Base-by-base conservation (phyloP, 2,797 vertebrate species). In the Phataginus tricuspis region DNA sequence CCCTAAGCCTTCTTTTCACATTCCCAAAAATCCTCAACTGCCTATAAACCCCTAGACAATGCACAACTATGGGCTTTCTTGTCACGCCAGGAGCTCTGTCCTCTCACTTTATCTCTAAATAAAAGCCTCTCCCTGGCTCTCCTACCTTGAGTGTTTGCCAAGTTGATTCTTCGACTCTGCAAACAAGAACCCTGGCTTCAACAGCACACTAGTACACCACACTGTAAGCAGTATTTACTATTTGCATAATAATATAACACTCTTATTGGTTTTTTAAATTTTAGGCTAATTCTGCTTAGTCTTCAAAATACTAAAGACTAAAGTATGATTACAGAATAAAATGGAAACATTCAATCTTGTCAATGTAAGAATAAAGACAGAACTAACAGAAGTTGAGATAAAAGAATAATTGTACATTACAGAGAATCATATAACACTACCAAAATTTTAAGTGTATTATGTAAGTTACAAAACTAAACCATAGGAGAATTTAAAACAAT, bases 321-420 rank as follows among this genome's bases (percentile, higher is more conserved):
- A 57, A 85, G 83, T 74, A 75, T 64, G n/a, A 15, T 71, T 66
- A 94, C n/a, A 93, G 49, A 94, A 89, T 59, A 92, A 95, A 77
- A 89, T 27, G 37, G 64, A 91, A 66, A 49, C 49, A 66, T 39
- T 63, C 51, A 93, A 29, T 13, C 5, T 49, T 77, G 10, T 68
- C 86, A 68, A 57, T 57, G 12, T 79, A 90, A 79, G 21, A 86
- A 86, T 37, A 61, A 96, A 87, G 37, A 23, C 12, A 75, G 16
- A 66, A 27, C 9, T 82, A 87, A 74, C 6, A 69, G 23, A 89
- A 69, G 29, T 18, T 85, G 3, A 59, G 37, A 45, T 45, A 15
- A 37, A 25, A 86, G 14, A 59, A 37, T 34, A 63, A 25, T 55
- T 4, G 53, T 64, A 71, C 18, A 79, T 69, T 71, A 64, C 21